Evolutionary conservation across 2,113 vertebrate genomes (phyloP).

Genomic region (Mola mola): DNA sequence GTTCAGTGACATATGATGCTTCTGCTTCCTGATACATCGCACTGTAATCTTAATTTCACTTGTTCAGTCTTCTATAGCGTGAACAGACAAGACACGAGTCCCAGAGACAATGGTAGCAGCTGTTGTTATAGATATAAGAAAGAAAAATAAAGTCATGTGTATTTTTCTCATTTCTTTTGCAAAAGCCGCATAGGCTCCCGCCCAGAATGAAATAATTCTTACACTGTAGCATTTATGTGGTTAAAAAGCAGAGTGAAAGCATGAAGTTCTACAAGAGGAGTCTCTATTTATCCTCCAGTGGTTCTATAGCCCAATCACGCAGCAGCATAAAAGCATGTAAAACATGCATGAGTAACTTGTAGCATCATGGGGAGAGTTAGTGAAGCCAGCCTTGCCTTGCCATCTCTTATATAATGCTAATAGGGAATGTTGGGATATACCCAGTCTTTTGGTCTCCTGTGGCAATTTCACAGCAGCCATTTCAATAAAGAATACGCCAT

Average conservation of each 20-base stretch:
- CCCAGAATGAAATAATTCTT: no score
- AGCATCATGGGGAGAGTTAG: conserved; percentile 54
- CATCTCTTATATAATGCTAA: conserved; percentile 70
- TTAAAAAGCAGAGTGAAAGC: conserved; percentile 43
- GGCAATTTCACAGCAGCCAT: conserved; percentile 3
- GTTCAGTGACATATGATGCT: conserved; percentile 47
- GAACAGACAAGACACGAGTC: conserved; percentile 1
- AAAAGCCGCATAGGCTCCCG: neutral
- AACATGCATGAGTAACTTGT: conserved; percentile 68
- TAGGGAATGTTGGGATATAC: conserved; percentile 15
- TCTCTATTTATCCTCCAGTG: conserved; percentile 53
- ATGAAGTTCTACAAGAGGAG: conserved; percentile 42
- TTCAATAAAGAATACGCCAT: conserved; percentile 19
- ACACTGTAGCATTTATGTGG: conserved; percentile 20
- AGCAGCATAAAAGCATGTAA: conserved; percentile 58
- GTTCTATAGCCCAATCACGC: conserved; percentile 38
- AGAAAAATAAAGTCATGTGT: neutral
- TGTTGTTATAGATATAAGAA: neutral
- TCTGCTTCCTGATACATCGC: conserved; percentile 23
- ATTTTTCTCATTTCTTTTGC: neutral
- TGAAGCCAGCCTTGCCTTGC: conserved; percentile 51
- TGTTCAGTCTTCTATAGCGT: conserved; percentile 29
- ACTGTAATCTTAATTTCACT: conserved; percentile 42
- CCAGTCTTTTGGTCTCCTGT: neutral
- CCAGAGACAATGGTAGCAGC: conserved; percentile 2